Conservation (phyloP, 2,888 invertebrate species). For the Nomada ruficornis region DNA sequence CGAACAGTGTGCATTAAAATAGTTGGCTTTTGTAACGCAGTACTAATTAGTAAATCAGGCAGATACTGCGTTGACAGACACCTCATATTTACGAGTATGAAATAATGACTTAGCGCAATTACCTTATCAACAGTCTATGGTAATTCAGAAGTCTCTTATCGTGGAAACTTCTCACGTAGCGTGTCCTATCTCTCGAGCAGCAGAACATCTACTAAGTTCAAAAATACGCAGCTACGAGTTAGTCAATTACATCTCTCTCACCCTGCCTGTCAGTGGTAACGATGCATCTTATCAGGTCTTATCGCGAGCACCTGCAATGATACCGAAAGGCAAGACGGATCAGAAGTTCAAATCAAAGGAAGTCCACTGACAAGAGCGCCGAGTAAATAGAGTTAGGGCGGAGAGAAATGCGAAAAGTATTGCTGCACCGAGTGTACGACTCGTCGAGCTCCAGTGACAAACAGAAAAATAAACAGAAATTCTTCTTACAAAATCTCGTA, state of each 20-base stretch:
- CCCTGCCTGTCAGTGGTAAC: too few relatives aligned
- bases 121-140: neutral
- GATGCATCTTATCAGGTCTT: neutral
- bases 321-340: neutral
- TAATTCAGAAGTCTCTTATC: neutral
- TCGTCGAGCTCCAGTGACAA: too few relatives aligned
- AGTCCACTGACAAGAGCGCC: neutral
- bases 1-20: too few relatives aligned
- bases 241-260: neutral
- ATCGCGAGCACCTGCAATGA: neutral
- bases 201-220: conserved; percentile 1
- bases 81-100: too few relatives aligned
- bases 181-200: neutral
- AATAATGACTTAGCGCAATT: neutral
- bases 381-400: neutral
- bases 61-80: too few relatives aligned
- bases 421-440: neutral
- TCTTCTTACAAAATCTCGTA: too few relatives aligned
- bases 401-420: neutral
- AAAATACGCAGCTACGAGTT: conserved; percentile 9
- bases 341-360: neutral
- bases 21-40: too few relatives aligned
- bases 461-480: too few relatives aligned
- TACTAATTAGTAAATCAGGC: too few relatives aligned
- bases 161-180: neutral